Evolutionary conservation across 2,888 invertebrate genomes (phyloP).

Genomic region (Apotomis capreana): DNA sequence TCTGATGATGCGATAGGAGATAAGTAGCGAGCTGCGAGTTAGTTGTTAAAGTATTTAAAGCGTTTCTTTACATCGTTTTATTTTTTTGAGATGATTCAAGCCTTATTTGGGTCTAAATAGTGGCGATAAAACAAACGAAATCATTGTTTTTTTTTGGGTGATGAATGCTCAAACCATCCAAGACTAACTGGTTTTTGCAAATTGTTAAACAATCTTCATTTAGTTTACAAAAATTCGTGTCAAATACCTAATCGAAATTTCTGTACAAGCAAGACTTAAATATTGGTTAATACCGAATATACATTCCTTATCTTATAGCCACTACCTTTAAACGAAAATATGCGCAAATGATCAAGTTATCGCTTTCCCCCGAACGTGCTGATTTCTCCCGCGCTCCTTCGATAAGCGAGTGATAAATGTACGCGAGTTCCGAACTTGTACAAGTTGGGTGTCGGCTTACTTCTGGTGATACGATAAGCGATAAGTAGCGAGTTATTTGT

Average conservation of each 20-base stretch:
- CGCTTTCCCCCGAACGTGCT: conserved; percentile 26
- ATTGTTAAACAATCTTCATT: too few species aligned
- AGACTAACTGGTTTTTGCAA: too few species aligned
- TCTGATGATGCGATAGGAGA: conserved; percentile 23
- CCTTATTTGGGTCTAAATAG: too few species aligned
- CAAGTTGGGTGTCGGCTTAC: conserved; percentile 20
- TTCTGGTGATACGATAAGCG: conserved; percentile 22
- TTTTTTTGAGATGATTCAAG: neutral
- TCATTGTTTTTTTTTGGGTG: too few species aligned
- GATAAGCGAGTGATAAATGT: conserved; percentile 41
- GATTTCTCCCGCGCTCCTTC: conserved; percentile 27
- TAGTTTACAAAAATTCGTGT: too few species aligned
- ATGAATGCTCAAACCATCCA: too few species aligned
- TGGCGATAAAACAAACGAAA: too few species aligned
- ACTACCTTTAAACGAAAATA: conserved; percentile 11
- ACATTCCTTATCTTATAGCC: neutral
- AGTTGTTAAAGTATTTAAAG: conserved; percentile 9
- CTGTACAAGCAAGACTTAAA: too few species aligned
- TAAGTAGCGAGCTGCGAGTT: conserved; percentile 24
- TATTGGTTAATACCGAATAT: neutral
- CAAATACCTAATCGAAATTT: too few species aligned
- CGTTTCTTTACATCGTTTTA: too few species aligned
- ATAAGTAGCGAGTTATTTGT: conserved; percentile 23
- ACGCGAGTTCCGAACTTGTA: conserved; percentile 31
- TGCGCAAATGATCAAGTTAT: conserved; percentile 27